Conservation (phyloP, 2,888 invertebrate genomes). For the Erebia aethiops region DNA sequence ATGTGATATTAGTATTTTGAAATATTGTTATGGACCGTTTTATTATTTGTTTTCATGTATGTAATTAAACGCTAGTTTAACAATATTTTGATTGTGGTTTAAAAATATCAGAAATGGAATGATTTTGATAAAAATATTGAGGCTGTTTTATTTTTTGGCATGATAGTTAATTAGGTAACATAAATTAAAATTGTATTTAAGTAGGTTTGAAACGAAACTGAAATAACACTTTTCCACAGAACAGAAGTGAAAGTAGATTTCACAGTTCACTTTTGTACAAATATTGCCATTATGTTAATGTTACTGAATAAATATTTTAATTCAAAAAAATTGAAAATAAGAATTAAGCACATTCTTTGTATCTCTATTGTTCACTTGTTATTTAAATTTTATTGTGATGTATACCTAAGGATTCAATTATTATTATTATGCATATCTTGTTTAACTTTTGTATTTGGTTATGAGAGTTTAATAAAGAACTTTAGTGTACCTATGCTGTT, state of each 20-base stretch:
- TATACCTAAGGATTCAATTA: conserved; percentile 3
- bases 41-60: background rate
- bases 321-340: background rate
- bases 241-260: too few species aligned
- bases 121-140: background rate
- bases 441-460: conserved; percentile 23
- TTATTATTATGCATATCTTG: conserved; percentile 16
- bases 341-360: background rate
- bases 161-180: background rate
- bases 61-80: background rate
- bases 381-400: conserved; percentile 9
- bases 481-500: background rate
- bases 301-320: conserved; percentile 3
- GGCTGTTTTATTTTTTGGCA: background rate
- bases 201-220: background rate
- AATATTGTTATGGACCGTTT: background rate
- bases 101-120: background rate
- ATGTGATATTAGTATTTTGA: background rate
- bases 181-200: background rate
- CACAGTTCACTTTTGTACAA: background rate
- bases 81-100: too few species aligned
- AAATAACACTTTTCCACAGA: background rate
- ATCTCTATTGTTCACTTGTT: conserved; percentile 2
- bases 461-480: conserved; percentile 20
- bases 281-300: conserved; percentile 6